phyloP scores from a whole-genome alignment of 1,140 invertebrate species.

The Drosophila ambigua region DNA sequence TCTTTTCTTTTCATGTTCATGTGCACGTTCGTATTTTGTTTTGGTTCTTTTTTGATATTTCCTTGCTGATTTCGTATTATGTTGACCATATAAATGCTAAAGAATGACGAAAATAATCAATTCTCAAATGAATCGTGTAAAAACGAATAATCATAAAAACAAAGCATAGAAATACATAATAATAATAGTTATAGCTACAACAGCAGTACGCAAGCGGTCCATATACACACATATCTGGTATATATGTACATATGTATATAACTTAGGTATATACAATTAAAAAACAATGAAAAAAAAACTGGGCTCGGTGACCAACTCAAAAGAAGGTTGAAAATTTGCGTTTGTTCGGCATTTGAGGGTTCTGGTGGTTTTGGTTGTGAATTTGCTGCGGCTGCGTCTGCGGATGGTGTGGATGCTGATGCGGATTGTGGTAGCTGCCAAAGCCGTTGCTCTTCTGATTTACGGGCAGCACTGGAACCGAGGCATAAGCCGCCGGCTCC shows the following conservation, averaged over 20 bases:
- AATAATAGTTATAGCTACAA: constrained; percentile 16
- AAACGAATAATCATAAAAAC: constrained; percentile 11
- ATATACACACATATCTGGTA: constrained; percentile 43
- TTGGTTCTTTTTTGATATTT: too few relatives aligned
- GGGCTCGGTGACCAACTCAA: constrained; percentile 26
- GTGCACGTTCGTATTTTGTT: too few relatives aligned
- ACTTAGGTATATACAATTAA: constrained; percentile 8
- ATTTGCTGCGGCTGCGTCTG: constrained; percentile 13
- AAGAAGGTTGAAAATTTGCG: constrained; percentile 82
- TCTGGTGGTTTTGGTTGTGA: constrained; percentile 23
- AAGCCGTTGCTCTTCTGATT: constrained; percentile 48
- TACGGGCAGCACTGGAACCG: constrained; percentile 59
- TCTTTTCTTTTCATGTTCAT: too few relatives aligned
- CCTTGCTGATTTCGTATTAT: too few relatives aligned
- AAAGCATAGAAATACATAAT: constrained; percentile 33
- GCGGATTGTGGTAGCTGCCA: constrained; percentile 45
- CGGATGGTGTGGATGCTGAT: constrained; percentile 28
- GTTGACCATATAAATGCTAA: too few relatives aligned
- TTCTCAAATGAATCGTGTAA: background rate
- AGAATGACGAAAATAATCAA: constrained; percentile 1
- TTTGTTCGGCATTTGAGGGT: constrained; percentile 64
- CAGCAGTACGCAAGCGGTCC: constrained; percentile 28
- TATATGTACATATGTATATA: constrained; percentile 13
- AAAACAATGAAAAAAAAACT: constrained; percentile 6
- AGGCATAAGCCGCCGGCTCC: constrained; percentile 68